Percentiles rank a stretch among this genome's conserved stretches.
These are phyloP conservation scores for Rosalia funebris DNA, from an alignment of 2,888 invertebrate genomes.

Conservation along the genomic window DNA sequence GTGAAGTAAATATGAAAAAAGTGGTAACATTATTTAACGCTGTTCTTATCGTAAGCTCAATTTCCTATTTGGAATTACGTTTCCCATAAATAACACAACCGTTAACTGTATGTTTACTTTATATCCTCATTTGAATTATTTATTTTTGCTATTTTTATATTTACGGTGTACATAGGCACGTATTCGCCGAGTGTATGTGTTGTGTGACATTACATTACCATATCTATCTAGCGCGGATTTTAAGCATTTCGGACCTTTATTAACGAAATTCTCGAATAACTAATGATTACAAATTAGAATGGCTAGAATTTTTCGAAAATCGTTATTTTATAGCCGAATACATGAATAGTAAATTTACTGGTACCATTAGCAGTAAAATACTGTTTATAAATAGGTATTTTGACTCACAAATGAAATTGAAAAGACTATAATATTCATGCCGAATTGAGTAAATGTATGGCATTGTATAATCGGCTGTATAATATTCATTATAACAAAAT, in stretches of 20 bases:
- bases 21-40: no score
- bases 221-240: not conserved
- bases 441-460: no score
- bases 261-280: slow-evolving; percentile 4
- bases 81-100: slow-evolving; percentile 18
- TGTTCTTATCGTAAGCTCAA: no score
- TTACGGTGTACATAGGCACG: slow-evolving; percentile 2
- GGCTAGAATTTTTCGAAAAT: not conserved
- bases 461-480: no score
- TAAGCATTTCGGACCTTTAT: not conserved
- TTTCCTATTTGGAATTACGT: slow-evolving; percentile 7
- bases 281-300: not conserved
- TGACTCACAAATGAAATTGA: no score
- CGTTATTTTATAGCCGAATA: not conserved
- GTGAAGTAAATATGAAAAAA: no score
- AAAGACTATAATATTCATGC: no score
- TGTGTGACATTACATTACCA: not conserved
- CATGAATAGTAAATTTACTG: not conserved
- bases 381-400: not conserved
- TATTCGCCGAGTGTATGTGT: not conserved
- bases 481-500: no score
- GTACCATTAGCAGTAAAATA: not conserved
- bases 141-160: slow-evolving; percentile 24
- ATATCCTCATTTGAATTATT: slow-evolving; percentile 25
- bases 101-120: slow-evolving; percentile 15